Evolutionary conservation across 2,888 invertebrate genomes (phyloP).

Genomic region (Calliphora vomitoria): DNA sequence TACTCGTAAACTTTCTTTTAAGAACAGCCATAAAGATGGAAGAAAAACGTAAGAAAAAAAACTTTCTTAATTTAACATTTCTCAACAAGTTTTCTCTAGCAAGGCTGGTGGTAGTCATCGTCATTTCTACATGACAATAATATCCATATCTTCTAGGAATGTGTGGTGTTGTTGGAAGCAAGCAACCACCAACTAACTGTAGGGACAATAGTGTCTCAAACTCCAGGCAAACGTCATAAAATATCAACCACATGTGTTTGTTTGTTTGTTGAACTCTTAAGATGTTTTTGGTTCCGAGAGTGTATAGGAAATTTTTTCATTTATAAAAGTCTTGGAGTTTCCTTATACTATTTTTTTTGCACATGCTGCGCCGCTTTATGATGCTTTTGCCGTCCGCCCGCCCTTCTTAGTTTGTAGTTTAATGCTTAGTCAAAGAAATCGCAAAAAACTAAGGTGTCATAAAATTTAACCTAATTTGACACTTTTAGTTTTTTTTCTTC

Average conservation of each 20-base stretch:
- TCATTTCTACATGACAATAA: constrained; percentile 35
- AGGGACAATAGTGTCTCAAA: constrained; percentile 40
- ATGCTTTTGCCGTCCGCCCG: neutral
- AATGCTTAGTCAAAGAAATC: constrained; percentile 24
- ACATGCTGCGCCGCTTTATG: constrained; percentile 1
- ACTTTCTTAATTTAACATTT: constrained; percentile 69
- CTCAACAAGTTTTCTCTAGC: constrained; percentile 55
- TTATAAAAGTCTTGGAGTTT: neutral
- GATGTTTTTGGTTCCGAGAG: neutral
- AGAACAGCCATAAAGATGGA: constrained; percentile 40
- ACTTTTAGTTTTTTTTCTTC: constrained; percentile 62
- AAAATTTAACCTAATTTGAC: constrained; percentile 83
- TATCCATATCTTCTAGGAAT: constrained; percentile 25
- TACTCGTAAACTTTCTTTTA: constrained; percentile 36
- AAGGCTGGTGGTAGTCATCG: neutral
- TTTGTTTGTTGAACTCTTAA: constrained; percentile 53
- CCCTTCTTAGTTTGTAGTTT: constrained; percentile 28
- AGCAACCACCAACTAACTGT: neutral
- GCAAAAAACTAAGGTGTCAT: constrained; percentile 77
- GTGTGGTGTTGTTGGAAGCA: neutral
- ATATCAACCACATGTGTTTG: constrained; percentile 59
- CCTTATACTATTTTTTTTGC: constrained; percentile 13
- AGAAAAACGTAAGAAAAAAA: constrained; percentile 29
- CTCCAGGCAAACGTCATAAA: constrained; percentile 49
- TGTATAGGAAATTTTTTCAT: constrained; percentile 21